A percentile compares a stretch with the other conserved stretches of the same genome.
These are phyloP conservation scores for Meloe dianella DNA, from an alignment of 2,888 invertebrate genomes.

Conservation along the genomic window DNA sequence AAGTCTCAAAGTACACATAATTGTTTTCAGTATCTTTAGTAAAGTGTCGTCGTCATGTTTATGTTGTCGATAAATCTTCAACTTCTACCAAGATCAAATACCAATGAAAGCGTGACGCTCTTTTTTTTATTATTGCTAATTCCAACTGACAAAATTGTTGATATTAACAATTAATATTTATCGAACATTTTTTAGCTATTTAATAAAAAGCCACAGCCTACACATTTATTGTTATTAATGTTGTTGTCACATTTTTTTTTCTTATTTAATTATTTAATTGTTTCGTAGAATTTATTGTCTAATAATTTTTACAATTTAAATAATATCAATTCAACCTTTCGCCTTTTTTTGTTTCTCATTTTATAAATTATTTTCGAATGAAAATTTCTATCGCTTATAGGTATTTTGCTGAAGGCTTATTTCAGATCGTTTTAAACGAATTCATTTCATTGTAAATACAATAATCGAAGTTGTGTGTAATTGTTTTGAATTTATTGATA, in stretches of 20 bases:
- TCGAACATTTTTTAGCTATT: no score
- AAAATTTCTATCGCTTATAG: background rate
- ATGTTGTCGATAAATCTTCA: background rate
- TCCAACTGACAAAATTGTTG: no score
- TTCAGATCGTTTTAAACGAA: background rate
- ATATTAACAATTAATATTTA: no score
- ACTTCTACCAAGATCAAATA: background rate
- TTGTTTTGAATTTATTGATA: background rate
- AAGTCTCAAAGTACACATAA: background rate
- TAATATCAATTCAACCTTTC: background rate
- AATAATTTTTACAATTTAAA: background rate
- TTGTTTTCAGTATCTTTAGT: background rate
- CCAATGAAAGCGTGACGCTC: background rate
- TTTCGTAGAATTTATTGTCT: background rate
- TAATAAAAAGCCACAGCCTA: background rate
- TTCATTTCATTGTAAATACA: background rate
- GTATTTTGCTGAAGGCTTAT: background rate
- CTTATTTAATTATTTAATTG: background rate
- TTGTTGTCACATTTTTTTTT: background rate
- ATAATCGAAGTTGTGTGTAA: background rate
- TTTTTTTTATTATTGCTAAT: no score
- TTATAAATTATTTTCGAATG: background rate
- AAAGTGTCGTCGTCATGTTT: slow-evolving; percentile 1
- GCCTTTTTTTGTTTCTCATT: background rate
- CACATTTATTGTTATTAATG: background rate